Conservation (phyloP, 2,113 vertebrate species). For the Fulica atra region DNA sequence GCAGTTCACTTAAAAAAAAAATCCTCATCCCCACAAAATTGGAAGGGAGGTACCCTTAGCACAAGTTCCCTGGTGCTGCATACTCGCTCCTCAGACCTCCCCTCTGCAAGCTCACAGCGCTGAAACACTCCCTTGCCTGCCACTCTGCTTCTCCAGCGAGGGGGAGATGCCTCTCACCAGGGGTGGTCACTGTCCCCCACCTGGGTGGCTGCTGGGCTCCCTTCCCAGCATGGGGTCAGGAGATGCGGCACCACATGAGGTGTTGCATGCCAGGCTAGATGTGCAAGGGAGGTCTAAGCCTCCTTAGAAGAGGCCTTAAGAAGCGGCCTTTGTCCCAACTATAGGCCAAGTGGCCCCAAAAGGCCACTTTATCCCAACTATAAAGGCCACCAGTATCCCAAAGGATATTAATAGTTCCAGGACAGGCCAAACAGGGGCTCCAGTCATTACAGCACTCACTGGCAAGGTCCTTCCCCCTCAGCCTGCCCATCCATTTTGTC, state of each 20-base stretch:
- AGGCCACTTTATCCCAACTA: too few species aligned
- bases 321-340: not conserved
- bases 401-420: not conserved
- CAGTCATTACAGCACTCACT: not conserved
- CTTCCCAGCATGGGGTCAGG: rapidly evolving
- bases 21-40: not conserved
- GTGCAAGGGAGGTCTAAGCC: not conserved
- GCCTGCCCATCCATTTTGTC: not conserved
- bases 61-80: not conserved
- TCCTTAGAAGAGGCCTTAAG: not conserved
- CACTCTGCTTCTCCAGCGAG: not conserved
- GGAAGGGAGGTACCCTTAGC: not conserved
- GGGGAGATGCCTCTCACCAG: not conserved
- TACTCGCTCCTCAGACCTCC: not conserved
- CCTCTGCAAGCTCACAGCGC: not conserved
- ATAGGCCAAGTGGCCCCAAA: too few species aligned
- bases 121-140: not conserved
- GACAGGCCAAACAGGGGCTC: not conserved
- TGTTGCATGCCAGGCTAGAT: not conserved
- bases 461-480: not conserved
- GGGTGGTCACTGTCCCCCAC: not conserved
- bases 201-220: not conserved
- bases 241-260: rapidly evolving
- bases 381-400: too few species aligned
- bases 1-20: not conserved